These are phyloP conservation scores for Anser brachyrhynchus DNA, from an alignment of 2,113 vertebrate species.

Conservation along the genomic window DNA sequence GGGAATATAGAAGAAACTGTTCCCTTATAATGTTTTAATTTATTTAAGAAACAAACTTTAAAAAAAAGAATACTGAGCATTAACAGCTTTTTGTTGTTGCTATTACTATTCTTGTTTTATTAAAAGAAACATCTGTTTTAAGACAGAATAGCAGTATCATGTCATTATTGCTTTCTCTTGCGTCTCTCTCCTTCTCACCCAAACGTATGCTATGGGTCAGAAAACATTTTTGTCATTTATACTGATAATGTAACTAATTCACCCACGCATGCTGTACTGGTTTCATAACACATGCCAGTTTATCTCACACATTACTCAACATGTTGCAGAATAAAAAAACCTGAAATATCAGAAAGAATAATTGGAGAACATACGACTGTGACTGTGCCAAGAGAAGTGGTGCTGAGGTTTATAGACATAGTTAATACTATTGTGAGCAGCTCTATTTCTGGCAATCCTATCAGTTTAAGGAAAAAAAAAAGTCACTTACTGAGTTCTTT, in stretches of 20 bases:
- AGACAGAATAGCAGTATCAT: neutral
- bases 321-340: neutral
- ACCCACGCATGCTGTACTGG: neutral
- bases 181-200: conserved; percentile 4
- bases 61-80: neutral
- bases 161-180: conserved; percentile 35
- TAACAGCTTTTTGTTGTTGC: neutral
- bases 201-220: conserved; percentile 47
- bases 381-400: conserved; percentile 38
- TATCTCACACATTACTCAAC: conserved; percentile 58
- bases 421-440: conserved; percentile 47
- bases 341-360: conserved; percentile 27
- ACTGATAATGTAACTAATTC: neutral
- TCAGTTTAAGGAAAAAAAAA: conserved; percentile 4
- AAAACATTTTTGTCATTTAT: conserved; percentile 37
- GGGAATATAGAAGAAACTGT: neutral
- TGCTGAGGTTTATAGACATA: conserved; percentile 41
- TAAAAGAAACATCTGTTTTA: conserved; percentile 58
- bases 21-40: neutral
- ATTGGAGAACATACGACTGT: neutral
- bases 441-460: neutral
- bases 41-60: neutral
- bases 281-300: conserved; percentile 36
- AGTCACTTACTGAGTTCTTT: conserved; percentile 17
- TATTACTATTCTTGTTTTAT: conserved; percentile 17